Evolutionary conservation across 2,113 vertebrate genomes (phyloP).

Genomic region (Mastomys natalensis): DNA sequence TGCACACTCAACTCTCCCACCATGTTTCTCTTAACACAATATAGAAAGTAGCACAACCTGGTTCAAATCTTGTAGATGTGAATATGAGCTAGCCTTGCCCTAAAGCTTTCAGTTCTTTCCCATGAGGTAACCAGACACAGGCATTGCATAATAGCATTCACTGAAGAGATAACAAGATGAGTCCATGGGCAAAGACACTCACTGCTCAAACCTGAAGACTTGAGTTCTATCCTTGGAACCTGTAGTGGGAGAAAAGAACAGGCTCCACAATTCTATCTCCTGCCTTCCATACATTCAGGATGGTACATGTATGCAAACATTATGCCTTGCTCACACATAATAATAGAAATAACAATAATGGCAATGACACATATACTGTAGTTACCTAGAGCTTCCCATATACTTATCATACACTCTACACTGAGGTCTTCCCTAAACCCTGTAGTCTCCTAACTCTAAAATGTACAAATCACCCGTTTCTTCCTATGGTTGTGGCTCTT

Average conservation of each 20-base stretch:
- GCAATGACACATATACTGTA: too few species aligned
- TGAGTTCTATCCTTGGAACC: too few species aligned
- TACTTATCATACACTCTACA: neutral
- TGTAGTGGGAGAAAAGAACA: too few species aligned
- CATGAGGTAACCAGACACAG: neutral
- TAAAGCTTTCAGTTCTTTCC: neutral
- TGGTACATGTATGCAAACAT: neutral
- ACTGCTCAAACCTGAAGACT: too few species aligned
- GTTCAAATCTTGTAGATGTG: neutral
- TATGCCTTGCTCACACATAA: too few species aligned
- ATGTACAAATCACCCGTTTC: neutral
- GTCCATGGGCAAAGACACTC: neutral
- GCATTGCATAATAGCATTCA: neutral
- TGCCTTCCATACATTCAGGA: neutral
- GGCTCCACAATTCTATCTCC: neutral
- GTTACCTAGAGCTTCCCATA: neutral
- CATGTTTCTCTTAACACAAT: too few species aligned
- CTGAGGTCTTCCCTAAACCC: fast-evolving
- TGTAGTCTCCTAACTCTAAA: neutral
- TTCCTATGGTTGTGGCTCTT: neutral
- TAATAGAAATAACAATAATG: too few species aligned
- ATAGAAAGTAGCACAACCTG: neutral
- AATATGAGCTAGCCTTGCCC: fast-evolving
- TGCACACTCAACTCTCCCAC: neutral
- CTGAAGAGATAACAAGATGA: neutral